A percentile compares a stretch with the other conserved stretches of the same genome.
These are phyloP conservation scores for Anguilla anguilla DNA, from an alignment of 2,797 vertebrate species.

Conservation along the genomic window DNA sequence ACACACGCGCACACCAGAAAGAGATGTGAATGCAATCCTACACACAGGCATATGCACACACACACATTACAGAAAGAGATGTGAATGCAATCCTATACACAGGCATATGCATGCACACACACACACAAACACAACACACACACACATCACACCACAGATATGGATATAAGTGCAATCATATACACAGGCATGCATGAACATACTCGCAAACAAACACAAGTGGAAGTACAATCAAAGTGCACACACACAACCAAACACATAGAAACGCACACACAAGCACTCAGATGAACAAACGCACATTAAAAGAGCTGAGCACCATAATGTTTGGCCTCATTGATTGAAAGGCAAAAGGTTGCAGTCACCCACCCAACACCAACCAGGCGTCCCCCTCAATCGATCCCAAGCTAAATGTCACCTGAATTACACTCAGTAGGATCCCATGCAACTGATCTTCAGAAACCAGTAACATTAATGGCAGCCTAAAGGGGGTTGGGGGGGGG, in stretches of 20 bases:
- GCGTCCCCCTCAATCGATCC: not conserved
- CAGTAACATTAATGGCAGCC: not conserved
- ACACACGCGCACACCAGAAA: not conserved
- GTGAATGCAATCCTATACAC: not conserved
- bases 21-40: too few relatives aligned
- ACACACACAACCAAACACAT: not conserved
- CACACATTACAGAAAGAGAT: not conserved
- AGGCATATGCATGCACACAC: not conserved
- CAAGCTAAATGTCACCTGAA: not conserved
- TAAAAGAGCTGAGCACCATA: not conserved
- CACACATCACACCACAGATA: not conserved
- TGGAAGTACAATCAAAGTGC: too few relatives aligned
- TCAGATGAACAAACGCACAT: not conserved
- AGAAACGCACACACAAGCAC: not conserved
- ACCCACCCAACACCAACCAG: not conserved
- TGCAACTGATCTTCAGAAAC: not conserved
- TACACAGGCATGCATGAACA: not conserved
- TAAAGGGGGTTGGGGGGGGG: not conserved
- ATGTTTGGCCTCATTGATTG: not conserved
- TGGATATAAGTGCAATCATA: not conserved
- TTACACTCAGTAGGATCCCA: not conserved
- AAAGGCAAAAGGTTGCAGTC: not conserved
- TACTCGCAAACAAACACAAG: slow-evolving; percentile 1
- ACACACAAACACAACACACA: not conserved
- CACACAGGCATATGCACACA: too few relatives aligned